phyloP scores from a whole-genome alignment of 2,113 vertebrate species.

The Gallinago jamesoni region DNA sequence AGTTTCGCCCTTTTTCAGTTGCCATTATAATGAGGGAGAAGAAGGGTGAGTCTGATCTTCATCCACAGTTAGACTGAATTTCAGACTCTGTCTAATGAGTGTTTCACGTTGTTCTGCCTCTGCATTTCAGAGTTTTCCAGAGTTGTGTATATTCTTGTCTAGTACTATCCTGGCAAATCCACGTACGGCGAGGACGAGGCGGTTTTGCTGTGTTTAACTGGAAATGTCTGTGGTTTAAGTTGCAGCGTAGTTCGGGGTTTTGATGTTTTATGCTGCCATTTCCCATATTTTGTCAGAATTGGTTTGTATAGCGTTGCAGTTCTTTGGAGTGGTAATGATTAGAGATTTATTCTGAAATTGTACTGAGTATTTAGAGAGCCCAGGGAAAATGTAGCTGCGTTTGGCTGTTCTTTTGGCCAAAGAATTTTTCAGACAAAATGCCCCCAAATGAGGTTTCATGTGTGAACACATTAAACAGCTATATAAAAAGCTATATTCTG shows the following conservation, averaged over 20 bases:
- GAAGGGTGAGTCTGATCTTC: not conserved
- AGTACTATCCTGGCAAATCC: not conserved
- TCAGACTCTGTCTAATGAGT: not conserved
- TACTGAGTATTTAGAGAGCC: not conserved
- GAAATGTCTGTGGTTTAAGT: not conserved
- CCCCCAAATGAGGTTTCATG: not conserved
- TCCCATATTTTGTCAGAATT: not conserved
- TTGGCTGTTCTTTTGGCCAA: conserved; percentile 2
- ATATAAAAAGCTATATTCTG: not conserved
- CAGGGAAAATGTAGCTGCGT: not conserved
- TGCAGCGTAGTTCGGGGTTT: not conserved
- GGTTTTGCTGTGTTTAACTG: not conserved
- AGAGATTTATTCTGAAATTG: not conserved
- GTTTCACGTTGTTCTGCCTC: not conserved
- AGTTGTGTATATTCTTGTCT: not conserved
- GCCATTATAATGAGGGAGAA: not conserved
- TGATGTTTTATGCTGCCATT: not conserved
- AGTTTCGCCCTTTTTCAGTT: not conserved
- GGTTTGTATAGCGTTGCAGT: not conserved
- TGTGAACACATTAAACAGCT: not conserved
- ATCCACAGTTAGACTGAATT: not conserved
- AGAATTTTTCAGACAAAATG: not conserved
- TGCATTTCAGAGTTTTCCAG: not conserved
- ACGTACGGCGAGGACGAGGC: not conserved
- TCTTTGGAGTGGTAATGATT: not conserved